These are phyloP conservation scores for Microchirus variegatus DNA, from an alignment of 2,797 vertebrate genomes.

Conservation along the genomic window DNA sequence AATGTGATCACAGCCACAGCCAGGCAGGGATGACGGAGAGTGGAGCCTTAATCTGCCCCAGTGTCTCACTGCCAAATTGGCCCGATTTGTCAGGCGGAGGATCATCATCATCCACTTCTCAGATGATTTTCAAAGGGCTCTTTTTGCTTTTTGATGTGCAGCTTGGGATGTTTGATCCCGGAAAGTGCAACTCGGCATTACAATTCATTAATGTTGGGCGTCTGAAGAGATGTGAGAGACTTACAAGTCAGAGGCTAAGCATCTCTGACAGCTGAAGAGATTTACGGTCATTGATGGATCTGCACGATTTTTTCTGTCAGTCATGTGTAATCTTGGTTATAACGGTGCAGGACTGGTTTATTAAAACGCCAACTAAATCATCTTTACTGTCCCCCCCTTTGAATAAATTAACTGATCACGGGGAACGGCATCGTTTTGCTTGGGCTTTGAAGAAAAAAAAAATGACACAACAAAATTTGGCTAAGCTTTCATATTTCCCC, in stretches of 20 bases:
- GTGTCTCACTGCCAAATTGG: slow-evolving; percentile 73
- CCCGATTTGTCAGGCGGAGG: slow-evolving; percentile 68
- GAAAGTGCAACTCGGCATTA: slow-evolving; percentile 44
- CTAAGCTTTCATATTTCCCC: slow-evolving; percentile 39
- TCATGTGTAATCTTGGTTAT: background rate
- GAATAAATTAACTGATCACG: slow-evolving; percentile 19
- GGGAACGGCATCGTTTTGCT: slow-evolving; percentile 15
- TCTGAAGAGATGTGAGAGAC: slow-evolving; percentile 17
- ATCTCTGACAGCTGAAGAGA: slow-evolving; percentile 4
- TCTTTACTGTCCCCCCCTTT: background rate
- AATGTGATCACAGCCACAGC: slow-evolving; percentile 74
- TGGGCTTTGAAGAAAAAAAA: slow-evolving; percentile 2
- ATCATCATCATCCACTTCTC: slow-evolving; percentile 69
- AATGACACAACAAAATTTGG: slow-evolving; percentile 27
- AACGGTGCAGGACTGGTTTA: slow-evolving; percentile 6
- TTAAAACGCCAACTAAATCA: slow-evolving; percentile 12
- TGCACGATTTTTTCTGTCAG: slow-evolving; percentile 16
- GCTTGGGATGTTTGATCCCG: slow-evolving; percentile 51
- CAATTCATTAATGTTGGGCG: slow-evolving; percentile 39
- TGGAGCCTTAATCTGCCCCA: slow-evolving; percentile 66
- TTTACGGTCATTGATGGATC: slow-evolving; percentile 4
- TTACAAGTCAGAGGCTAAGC: slow-evolving; percentile 10
- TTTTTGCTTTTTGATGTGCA: slow-evolving; percentile 65
- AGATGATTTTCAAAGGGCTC: slow-evolving; percentile 67
- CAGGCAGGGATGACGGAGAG: slow-evolving; percentile 53